Evolutionary conservation across 2,888 invertebrate genomes (phyloP), one percentile per base, ranked within the genome.

Genomic region (Lithophane semibrunnea): DNA sequence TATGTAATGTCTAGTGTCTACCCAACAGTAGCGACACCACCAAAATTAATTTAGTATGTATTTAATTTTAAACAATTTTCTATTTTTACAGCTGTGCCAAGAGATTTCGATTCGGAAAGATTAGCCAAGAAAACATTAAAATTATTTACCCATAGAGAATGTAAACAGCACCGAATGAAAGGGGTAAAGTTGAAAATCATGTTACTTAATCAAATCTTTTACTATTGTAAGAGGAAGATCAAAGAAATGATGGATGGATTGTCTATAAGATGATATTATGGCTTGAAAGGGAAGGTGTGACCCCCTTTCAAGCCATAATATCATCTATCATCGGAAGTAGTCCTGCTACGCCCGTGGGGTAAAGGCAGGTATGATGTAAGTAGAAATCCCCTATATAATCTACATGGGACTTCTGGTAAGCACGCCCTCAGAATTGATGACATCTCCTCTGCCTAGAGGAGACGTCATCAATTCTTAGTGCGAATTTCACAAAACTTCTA

Each of bases 71-170:
- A 60, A 61, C 21, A 24, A 13, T 63, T n/a, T 56, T 63, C n/a
- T 54, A 37, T 61, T 71, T 82, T 69, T 60, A 66, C 86, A 96
- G 96, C 89, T 74, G 95, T 95, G 0, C 96, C 96, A 21, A 91
- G 90, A 85, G 95, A 96, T 79, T 95, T 96, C 37, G 93, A 95
- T 80, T 85, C 90, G 5, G 96, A 96, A 85, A 92, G 91, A 89
- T 92, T 96, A 92, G 96, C 92, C 7, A 96, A 95, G 83, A 95
- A 94, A 82, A 92, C 95, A 2, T 74, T 96, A 5, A 94, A 91
- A 87, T 75, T 96, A 74, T 95, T 91, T 74, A 94, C 94, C 1
- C 94, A 95, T 77, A 93, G 91, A 83, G 95, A 95, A 68, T 96
- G 96, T 85, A 90, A 91, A 73, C 90, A 88, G 73, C 94, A 94